Percentiles rank a stretch among this genome's conserved stretches.
Conservation (phyloP, 2,797 vertebrate genomes). For the Siniperca scherzeri region DNA sequence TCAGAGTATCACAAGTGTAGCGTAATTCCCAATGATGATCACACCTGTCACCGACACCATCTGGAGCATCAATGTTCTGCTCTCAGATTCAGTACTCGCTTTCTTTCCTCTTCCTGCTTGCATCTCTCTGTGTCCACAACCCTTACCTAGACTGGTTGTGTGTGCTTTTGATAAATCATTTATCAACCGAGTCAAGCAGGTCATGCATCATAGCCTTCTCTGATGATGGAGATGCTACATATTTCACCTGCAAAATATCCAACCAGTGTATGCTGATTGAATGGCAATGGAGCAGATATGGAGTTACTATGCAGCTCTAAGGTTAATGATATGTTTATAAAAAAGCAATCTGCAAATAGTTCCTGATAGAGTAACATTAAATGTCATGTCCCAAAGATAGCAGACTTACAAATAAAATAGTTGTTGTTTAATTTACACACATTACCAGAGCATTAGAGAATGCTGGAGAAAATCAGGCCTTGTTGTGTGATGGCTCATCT, state of each 20-base stretch:
- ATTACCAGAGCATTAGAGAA: constrained; percentile 56
- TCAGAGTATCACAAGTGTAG: constrained; percentile 58
- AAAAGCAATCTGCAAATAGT: constrained; percentile 16
- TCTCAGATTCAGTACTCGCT: constrained; percentile 40
- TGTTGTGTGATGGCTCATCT: constrained; percentile 69
- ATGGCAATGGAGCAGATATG: constrained; percentile 55
- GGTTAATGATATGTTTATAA: constrained; percentile 31
- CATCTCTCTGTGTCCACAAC: constrained; percentile 50
- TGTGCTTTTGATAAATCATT: constrained; percentile 77
- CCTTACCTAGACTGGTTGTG: constrained; percentile 47
- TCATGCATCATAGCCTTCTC: constrained; percentile 69
- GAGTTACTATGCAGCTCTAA: constrained; percentile 25
- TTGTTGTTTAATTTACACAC: constrained; percentile 54
- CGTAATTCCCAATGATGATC: constrained; percentile 66
- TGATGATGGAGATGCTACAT: constrained; percentile 69
- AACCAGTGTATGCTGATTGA: constrained; percentile 32
- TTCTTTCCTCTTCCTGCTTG: constrained; percentile 24
- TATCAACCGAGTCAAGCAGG: constrained; percentile 71
- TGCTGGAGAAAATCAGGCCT: constrained; percentile 43
- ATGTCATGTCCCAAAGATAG: constrained; percentile 42
- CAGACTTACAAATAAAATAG: constrained; percentile 43
- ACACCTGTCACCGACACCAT: constrained; percentile 74
- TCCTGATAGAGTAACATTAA: constrained; percentile 26
- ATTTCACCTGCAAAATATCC: constrained; percentile 58
- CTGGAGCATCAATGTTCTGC: constrained; percentile 51